phyloP scores from a whole-genome alignment of 2,113 vertebrate genomes.

The Lycocorax pyrrhopterus region DNA sequence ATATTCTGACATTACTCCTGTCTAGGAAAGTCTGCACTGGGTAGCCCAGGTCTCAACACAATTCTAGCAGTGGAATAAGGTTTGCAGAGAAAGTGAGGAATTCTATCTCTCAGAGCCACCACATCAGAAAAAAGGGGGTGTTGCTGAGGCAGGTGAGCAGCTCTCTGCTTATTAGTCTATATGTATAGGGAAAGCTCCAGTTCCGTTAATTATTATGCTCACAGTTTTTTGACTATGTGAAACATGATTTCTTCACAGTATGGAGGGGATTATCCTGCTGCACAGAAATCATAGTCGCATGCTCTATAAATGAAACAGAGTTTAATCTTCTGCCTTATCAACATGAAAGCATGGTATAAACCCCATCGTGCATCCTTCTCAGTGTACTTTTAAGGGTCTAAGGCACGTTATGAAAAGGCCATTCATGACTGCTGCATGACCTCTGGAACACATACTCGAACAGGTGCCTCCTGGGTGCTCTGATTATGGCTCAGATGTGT shows the following conservation, averaged over 20 bases:
- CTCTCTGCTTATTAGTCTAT: not conserved
- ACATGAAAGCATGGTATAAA: not conserved
- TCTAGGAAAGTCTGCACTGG: not conserved
- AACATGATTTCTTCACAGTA: not conserved
- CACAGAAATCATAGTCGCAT: not conserved
- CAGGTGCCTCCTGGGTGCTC: not conserved
- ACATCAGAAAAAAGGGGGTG: not conserved
- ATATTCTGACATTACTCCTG: not conserved
- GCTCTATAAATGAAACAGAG: not conserved
- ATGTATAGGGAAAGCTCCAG: not conserved
- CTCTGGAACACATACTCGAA: not conserved
- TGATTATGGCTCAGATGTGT: accelerated
- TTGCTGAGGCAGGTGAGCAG: not conserved
- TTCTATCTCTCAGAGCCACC: not conserved
- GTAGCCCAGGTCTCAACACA: not conserved
- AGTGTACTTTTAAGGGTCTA: not conserved
- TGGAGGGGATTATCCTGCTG: not conserved
- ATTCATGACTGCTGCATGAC: not conserved
- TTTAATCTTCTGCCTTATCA: not conserved
- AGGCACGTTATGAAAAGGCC: not conserved
- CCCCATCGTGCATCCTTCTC: not conserved
- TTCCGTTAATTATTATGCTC: not conserved
- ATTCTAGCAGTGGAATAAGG: not conserved
- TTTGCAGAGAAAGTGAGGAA: not conserved
- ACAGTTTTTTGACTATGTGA: not conserved